Percentiles rank a stretch among this genome's conserved stretches.
phyloP scores from a whole-genome alignment of 2,113 vertebrate genomes.

The Notarius lentiginosus region DNA sequence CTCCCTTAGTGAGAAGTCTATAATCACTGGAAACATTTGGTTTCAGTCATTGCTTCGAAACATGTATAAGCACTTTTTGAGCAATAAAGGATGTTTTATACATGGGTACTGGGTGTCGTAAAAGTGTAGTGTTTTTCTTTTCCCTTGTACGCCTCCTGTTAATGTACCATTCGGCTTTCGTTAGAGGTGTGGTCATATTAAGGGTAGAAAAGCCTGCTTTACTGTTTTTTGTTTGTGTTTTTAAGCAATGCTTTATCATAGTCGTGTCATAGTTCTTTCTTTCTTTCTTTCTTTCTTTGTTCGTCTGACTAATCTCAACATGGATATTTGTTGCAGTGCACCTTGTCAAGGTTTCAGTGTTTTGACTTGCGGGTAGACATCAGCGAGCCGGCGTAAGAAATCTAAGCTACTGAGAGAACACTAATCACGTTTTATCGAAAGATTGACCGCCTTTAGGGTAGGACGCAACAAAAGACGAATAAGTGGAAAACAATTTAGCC shows the following conservation, averaged over 20 bases:
- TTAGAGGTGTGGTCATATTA: neutral
- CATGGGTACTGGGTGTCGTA: neutral
- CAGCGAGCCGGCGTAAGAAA: neutral
- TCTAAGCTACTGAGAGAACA: neutral
- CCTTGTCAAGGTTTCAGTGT: slow-evolving; percentile 9
- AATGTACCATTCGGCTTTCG: neutral
- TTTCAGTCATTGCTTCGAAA: neutral
- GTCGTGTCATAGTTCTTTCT: too few species aligned
- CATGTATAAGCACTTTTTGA: neutral
- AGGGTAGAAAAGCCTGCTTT: neutral
- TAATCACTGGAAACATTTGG: slow-evolving; percentile 25
- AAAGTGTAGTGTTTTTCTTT: neutral
- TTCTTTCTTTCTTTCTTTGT: neutral
- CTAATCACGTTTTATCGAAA: neutral
- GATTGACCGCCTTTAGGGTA: neutral
- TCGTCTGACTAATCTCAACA: neutral
- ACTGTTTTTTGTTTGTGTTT: neutral
- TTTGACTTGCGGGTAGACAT: neutral
- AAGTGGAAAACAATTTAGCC: neutral
- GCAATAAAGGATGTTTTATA: neutral
- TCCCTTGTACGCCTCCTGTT: neutral
- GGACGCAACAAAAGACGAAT: neutral
- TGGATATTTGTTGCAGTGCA: neutral
- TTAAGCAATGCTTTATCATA: neutral
- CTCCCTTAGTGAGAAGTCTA: neutral